phyloP scores from a whole-genome alignment of 2,888 invertebrate genomes.

The Petrolisthes manimaculis region DNA sequence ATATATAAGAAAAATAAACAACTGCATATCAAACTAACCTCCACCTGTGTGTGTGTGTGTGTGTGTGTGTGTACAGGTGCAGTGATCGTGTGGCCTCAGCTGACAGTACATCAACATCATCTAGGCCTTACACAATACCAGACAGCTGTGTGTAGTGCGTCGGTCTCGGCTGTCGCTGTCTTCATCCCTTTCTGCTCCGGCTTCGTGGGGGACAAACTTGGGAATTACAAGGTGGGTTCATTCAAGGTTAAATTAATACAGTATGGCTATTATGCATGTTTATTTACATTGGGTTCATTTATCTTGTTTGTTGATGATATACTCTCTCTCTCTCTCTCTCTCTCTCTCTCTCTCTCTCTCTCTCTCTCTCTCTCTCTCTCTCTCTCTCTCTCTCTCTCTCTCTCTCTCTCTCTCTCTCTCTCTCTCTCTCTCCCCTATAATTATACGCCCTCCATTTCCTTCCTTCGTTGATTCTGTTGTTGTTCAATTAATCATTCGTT shows the following conservation, averaged over 20 bases:
- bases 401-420: too few species aligned
- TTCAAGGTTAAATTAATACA: too few species aligned
- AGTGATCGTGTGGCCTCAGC: conserved; percentile 48
- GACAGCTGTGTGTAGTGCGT: conserved; percentile 12
- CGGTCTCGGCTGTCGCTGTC: not conserved
- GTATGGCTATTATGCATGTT: not conserved
- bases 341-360: not conserved
- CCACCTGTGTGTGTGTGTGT: not conserved
- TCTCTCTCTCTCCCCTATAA: too few species aligned
- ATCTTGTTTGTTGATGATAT: not conserved
- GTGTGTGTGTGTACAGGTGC: conserved; percentile 30
- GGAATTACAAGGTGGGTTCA: conserved; percentile 39
- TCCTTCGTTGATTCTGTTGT: too few species aligned
- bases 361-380: not conserved
- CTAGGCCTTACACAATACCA: conserved; percentile 37
- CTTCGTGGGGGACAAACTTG: conserved; percentile 38
- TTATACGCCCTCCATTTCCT: too few species aligned
- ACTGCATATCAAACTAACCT: not conserved
- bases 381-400: not conserved
- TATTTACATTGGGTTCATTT: not conserved
- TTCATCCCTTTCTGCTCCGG: conserved; percentile 20
- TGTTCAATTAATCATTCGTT: too few species aligned
- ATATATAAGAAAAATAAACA: not conserved
- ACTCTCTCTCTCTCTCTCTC: not conserved
- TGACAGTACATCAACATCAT: conserved; percentile 35